Base-by-base conservation (phyloP, 2,888 invertebrate genomes). In the Stenotaenia linearis region DNA sequence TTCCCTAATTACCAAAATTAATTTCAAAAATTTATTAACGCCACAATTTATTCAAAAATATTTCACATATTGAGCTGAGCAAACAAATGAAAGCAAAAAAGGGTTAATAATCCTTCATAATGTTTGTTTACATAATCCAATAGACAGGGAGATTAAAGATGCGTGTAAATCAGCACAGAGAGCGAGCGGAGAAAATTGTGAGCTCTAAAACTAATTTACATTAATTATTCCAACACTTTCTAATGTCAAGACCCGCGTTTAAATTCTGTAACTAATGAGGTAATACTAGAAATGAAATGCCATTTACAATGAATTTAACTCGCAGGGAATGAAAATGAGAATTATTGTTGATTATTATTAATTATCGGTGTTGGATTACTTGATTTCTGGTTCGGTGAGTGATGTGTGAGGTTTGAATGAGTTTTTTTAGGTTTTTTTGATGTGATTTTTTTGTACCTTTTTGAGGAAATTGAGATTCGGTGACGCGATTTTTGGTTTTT, bases 121-220 rank as follows among this genome's bases (percentile, higher is more conserved):
- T 61, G 61, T 61, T 61, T 61, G 61, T 61, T 61, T 61, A 21
- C 61, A 61, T 61, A 61, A 61, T 61, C 61, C 7, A 61, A 61
- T 61, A 61, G 61, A 61, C 61, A 25, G 61, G 61, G 61, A 61
- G 61, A 61, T 61, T 61, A 61, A 61, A 25, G 61, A 61, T 15
- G 61, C 61, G 61, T 61, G 61, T 61, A 61, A 61, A 61, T 61
- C 61, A 61, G 61, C 21, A 25, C 61, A 61, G 23, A 61, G 23
- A 1, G 23, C 21, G 23, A 23, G 25, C 21, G 61, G 61, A 61
- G 61, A 61, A 61, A 61, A 61, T 61, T 61, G 61, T 61, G 61
- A 61, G 61, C 61, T 61, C 61, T 61, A 61, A 61, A 61, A 61
- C 61, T 61, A 61, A 61, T 61, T 61, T 61, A 61, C 61, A 61